Conservation (phyloP, 2,113 vertebrate genomes). For the Salvelinus sp. region DNA sequence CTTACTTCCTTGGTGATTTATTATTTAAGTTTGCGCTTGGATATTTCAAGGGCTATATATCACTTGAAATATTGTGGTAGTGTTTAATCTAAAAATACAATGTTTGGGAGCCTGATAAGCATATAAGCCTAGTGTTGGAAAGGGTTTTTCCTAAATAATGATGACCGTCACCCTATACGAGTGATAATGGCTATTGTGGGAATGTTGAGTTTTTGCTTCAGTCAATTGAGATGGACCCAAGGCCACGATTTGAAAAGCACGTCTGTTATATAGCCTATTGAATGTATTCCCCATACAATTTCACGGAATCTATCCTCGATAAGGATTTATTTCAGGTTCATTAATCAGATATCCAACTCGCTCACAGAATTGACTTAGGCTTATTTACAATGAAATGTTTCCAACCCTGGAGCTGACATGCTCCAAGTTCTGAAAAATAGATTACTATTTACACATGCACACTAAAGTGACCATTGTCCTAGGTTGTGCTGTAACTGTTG, state of each 20-base stretch:
- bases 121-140: no score
- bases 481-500: neutral
- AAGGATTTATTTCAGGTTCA: neutral
- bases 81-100: no score
- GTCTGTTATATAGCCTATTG: neutral
- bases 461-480: neutral
- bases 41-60: no score
- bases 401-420: neutral
- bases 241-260: neutral
- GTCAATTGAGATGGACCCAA: neutral
- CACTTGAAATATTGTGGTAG: no score
- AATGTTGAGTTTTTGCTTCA: neutral
- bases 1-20: no score
- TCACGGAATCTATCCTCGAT: constrained; percentile 6
- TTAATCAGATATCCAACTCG: neutral
- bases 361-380: no score
- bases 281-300: neutral
- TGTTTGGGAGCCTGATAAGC: no score
- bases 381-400: neutral
- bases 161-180: no score
- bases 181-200: no score
- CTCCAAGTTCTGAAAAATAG: neutral
- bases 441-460: neutral
- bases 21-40: no score
- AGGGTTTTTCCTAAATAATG: no score